Conservation (phyloP, 2,888 invertebrate species). For the Carabus problematicus region DNA sequence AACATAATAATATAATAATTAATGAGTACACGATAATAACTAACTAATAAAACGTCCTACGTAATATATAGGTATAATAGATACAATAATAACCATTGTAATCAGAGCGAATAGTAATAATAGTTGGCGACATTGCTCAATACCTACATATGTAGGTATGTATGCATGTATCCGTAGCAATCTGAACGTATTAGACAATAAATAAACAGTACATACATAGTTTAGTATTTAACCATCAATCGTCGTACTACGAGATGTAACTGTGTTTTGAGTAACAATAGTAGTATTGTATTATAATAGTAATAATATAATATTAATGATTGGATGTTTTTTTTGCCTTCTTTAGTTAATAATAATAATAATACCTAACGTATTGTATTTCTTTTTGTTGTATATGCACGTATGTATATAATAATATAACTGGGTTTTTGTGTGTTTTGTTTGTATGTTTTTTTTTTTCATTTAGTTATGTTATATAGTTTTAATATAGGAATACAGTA, state of each 20-base stretch:
- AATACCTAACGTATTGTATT: constrained; percentile 23
- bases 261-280: too few relatives aligned
- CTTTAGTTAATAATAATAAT: constrained; percentile 7
- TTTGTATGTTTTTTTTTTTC: constrained; percentile 7
- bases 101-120: constrained; percentile 3
- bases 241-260: too few relatives aligned
- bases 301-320: constrained; percentile 22
- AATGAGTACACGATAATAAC: constrained; percentile 42
- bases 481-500: constrained; percentile 31
- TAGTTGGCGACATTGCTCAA: neutral
- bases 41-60: constrained; percentile 56
- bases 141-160: too few relatives aligned
- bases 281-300: constrained; percentile 10
- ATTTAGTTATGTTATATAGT: constrained; percentile 6
- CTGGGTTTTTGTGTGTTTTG: constrained; percentile 5
- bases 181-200: neutral
- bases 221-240: too few relatives aligned
- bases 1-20: constrained; percentile 45
- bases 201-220: too few relatives aligned
- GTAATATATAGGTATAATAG: neutral
- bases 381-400: constrained; percentile 6
- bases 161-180: neutral
- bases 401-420: constrained; percentile 16
- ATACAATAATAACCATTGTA: constrained; percentile 1
- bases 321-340: constrained; percentile 9